Evolutionary conservation across 1,140 invertebrate species (phyloP).

Genomic region (Microvelia longipes): DNA sequence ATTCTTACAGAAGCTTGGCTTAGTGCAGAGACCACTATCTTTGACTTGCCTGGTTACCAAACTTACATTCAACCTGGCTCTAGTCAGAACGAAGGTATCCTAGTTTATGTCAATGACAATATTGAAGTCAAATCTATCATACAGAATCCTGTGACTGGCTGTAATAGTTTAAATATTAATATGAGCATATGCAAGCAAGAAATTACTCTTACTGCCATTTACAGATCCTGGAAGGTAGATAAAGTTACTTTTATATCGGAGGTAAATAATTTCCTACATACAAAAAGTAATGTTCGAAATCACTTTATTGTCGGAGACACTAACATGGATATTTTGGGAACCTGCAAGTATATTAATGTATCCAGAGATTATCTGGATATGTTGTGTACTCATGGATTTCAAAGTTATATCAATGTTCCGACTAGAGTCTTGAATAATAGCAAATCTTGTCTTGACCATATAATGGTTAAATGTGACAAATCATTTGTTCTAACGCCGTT

Average conservation of each 20-base stretch:
- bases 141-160: neutral
- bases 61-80: neutral
- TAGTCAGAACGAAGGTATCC: neutral
- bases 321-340: neutral
- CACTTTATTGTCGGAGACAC: neutral
- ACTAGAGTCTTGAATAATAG: neutral
- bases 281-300: neutral
- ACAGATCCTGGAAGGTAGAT: neutral
- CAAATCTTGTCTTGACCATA: neutral
- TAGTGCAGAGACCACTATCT: neutral
- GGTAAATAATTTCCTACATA: neutral
- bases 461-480: neutral
- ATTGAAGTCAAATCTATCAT: neutral
- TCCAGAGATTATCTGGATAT: neutral
- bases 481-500: neutral
- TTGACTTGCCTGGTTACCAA: neutral
- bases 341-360: neutral
- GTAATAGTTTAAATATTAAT: neutral
- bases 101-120: neutral
- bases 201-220: neutral
- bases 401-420: neutral
- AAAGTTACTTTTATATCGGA: neutral
- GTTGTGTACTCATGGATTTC: neutral
- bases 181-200: neutral
- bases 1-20: neutral